Base-by-base conservation (phyloP, 2,888 invertebrate genomes). In the Eremobia ochroleuca region DNA sequence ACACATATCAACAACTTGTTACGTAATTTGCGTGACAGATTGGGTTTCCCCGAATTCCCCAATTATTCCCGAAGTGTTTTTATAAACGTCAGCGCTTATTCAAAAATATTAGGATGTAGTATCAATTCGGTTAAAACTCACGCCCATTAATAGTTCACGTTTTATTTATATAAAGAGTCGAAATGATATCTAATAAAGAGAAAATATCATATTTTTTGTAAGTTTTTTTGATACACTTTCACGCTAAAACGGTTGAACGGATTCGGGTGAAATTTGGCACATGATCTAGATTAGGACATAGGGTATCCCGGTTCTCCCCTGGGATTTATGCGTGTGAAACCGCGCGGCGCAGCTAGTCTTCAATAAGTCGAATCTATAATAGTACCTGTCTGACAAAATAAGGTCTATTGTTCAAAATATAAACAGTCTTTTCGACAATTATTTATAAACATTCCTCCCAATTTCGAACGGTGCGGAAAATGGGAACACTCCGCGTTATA, bases 1-100 rank as follows among this genome's bases (percentile, higher is more conserved):
- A 46, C 1, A 46, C 2, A 49, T 25, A 25, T 25, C 52, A 25
- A 25, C 8, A 52, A 25, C 4, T 0, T 25, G 25, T 11, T 11
- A 4, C 25, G 52, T 52, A 52, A 52, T 4, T n/a, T n/a, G 52
- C n/a, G n/a, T n/a, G n/a, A 59, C 65, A 59, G 46, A 68, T 82
- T 58, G 68, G 13, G 4, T 55, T 62, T 18, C 18, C 8, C n/a
- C 11, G 13, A 3, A 67, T 52, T 46, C n/a, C 43, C 15, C 37
- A 67, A 15, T 74, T 5, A 34, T 21, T 62, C 1, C 34, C 0
- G 6, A 15, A 43, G 37, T 21, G 11, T 49, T 21, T 31, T 28
- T 40, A 8, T 15, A 13, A 37, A 15, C 18, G 34, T 28, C 8
- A 25, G n/a, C 21, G 37, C 9, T 11, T 25, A n/a, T 11, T 2